phyloP scores from a whole-genome alignment of 2,797 vertebrate genomes.

The Intellagama lesueurii region DNA sequence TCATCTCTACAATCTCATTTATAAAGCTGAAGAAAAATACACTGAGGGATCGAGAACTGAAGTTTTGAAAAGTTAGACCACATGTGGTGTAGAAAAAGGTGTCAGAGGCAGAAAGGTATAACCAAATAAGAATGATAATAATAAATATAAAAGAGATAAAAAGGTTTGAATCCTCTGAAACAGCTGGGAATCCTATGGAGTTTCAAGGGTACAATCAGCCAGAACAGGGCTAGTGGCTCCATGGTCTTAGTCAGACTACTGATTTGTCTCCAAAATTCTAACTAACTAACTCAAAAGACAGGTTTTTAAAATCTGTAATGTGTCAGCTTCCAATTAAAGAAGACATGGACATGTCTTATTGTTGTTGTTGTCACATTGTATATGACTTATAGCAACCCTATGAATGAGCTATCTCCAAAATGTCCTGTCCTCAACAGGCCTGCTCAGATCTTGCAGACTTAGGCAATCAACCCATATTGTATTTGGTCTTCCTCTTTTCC shows the following conservation, averaged over 20 bases:
- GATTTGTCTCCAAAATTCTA: background rate
- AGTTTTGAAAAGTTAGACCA: constrained; percentile 51
- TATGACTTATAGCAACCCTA: too few species aligned
- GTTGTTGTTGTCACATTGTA: too few species aligned
- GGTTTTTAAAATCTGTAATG: background rate
- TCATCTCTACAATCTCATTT: constrained; percentile 70
- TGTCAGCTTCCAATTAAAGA: background rate
- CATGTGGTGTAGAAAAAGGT: constrained; percentile 50
- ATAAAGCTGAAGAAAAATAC: constrained; percentile 52
- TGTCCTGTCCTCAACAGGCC: too few species aligned
- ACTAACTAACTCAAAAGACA: background rate
- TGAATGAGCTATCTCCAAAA: too few species aligned
- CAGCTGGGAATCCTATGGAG: background rate
- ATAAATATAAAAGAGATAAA: background rate
- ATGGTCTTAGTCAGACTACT: background rate
- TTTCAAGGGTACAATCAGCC: background rate
- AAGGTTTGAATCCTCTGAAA: background rate
- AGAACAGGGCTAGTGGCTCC: background rate
- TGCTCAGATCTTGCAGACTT: too few species aligned
- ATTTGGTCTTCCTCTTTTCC: too few species aligned
- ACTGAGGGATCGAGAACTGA: constrained; percentile 60
- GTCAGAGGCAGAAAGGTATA: constrained; percentile 49
- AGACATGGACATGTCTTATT: too few species aligned
- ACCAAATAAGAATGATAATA: constrained; percentile 27
- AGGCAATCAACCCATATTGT: too few species aligned